phyloP scores from a whole-genome alignment of 2,113 vertebrate species.

The Channa maculata region DNA sequence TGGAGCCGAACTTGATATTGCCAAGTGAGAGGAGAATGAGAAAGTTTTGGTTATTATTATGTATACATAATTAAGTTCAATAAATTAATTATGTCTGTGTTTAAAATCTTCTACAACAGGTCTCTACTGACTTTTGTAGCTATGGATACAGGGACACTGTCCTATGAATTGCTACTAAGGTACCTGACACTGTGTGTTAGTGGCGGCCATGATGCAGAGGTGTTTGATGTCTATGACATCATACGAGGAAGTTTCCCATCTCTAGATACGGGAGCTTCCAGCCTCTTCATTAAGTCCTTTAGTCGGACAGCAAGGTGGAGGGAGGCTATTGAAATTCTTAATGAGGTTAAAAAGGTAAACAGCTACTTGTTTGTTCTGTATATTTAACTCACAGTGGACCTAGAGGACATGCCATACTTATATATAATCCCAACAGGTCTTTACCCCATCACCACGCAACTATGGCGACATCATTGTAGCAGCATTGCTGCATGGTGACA shows the following conservation, averaged over 20 bases:
- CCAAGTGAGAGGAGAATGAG: conserved; percentile 59
- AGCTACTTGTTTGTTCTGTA: neutral
- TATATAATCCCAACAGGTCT: conserved; percentile 38
- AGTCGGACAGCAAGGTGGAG: conserved; percentile 87
- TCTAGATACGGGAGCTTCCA: conserved; percentile 87
- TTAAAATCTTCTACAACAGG: conserved; percentile 68
- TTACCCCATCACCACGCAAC: conserved; percentile 83
- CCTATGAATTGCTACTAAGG: conserved; percentile 86
- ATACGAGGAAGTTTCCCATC: conserved; percentile 87
- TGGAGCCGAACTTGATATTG: conserved; percentile 68
- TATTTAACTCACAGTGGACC: neutral
- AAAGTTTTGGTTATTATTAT: too few relatives aligned
- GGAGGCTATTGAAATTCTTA: conserved; percentile 85
- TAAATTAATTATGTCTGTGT: neutral
- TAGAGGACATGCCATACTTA: neutral
- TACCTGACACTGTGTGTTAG: conserved; percentile 90
- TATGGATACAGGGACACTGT: conserved; percentile 83
- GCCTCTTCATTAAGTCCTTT: conserved; percentile 88
- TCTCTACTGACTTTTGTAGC: conserved; percentile 90
- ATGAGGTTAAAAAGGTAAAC: conserved; percentile 85
- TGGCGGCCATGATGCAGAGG: conserved; percentile 84
- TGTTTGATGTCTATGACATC: conserved; percentile 89
- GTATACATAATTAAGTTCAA: neutral
- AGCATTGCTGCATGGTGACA: conserved; percentile 84
- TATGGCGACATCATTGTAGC: conserved; percentile 88